These are phyloP conservation scores for Achroia grisella DNA, from an alignment of 1,140 invertebrate genomes.

Conservation along the genomic window DNA sequence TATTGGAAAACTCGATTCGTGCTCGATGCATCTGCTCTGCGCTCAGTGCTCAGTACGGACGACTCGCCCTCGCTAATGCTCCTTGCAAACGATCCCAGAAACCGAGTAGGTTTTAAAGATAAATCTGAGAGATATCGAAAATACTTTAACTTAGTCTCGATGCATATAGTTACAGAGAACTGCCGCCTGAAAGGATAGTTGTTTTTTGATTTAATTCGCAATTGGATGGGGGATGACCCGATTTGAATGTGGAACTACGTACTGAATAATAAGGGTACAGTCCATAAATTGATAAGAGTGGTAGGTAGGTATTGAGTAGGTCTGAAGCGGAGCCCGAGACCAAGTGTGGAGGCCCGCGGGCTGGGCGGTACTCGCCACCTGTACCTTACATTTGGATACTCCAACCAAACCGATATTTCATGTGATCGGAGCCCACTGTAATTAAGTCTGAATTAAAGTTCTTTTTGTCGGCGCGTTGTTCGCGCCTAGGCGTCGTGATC, in stretches of 20 bases:
- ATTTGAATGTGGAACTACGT: too few species aligned
- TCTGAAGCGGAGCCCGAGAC: conserved; percentile 16
- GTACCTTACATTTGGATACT: conserved; percentile 51
- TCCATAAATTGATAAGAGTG: conserved; percentile 27
- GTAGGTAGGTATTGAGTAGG: conserved; percentile 21
- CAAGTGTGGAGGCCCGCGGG: conserved; percentile 46
- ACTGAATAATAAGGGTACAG: conserved; percentile 9
- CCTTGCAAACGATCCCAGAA: conserved; percentile 45
- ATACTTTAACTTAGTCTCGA: conserved; percentile 15
- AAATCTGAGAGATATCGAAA: conserved; percentile 47
- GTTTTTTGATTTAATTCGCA: too few species aligned
- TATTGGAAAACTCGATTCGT: conserved; percentile 63
- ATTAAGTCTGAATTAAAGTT: conserved; percentile 62
- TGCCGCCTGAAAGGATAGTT: too few species aligned
- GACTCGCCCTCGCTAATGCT: conserved; percentile 38
- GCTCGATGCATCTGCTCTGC: conserved; percentile 55
- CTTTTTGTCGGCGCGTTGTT: conserved; percentile 33
- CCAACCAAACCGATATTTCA: conserved; percentile 65
- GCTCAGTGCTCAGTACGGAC: not conserved
- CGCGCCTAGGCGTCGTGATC: conserved; percentile 53
- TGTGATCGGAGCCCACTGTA: conserved; percentile 53
- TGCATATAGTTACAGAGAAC: conserved; percentile 24
- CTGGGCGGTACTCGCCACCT: conserved; percentile 55
- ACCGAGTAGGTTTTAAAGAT: conserved; percentile 56
- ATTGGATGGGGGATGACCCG: too few species aligned